These are phyloP conservation scores for Thamnophis sirtalis DNA, from an alignment of 2,113 vertebrate genomes.

Conservation along the genomic window DNA sequence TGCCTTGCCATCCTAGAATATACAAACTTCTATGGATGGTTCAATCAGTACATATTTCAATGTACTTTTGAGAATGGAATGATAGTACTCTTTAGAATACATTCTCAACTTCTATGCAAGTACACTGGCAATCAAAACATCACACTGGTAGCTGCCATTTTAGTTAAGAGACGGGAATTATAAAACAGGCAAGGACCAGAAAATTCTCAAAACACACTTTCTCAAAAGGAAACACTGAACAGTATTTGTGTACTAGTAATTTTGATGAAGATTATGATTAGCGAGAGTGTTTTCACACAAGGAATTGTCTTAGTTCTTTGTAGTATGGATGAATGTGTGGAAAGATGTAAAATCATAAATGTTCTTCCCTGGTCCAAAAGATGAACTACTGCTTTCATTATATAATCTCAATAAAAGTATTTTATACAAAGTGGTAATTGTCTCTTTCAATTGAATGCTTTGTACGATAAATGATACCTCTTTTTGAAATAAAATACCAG, in stretches of 20 bases:
- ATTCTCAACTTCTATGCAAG: background rate
- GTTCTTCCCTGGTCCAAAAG: constrained; percentile 23
- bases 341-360: constrained; percentile 30
- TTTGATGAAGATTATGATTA: constrained; percentile 18
- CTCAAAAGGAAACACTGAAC: background rate
- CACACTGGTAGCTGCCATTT: background rate
- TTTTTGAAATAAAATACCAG: background rate
- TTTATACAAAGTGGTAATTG: constrained; percentile 65
- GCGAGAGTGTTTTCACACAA: constrained; percentile 51
- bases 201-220: background rate
- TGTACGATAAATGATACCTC: background rate
- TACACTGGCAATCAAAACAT: background rate
- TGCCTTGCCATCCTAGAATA: background rate
- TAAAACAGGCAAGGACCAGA: background rate
- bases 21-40: background rate
- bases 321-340: constrained; percentile 34
- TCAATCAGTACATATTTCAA: background rate
- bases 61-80: background rate
- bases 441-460: constrained; percentile 58
- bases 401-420: constrained; percentile 68
- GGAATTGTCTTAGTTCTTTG: constrained; percentile 14
- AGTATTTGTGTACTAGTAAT: background rate
- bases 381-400: constrained; percentile 42
- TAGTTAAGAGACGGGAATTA: background rate
- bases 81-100: background rate